A percentile compares a stretch with the other conserved stretches of the same genome.
Evolutionary conservation across 1,140 invertebrate species (phyloP).

Genomic region (Tribolium castaneum): DNA sequence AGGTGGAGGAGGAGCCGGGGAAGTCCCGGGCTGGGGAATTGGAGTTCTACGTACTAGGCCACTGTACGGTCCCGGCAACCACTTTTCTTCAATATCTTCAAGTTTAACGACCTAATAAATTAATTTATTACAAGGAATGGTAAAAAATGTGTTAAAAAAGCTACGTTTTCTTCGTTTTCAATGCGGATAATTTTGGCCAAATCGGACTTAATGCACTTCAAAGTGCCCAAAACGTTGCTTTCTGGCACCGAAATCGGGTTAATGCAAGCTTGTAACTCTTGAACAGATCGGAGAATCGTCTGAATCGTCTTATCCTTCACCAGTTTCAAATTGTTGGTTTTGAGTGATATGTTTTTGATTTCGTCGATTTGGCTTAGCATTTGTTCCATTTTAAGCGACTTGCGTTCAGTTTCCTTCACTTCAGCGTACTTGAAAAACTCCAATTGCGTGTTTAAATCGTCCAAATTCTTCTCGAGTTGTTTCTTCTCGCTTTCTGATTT

Average conservation of each 20-base stretch:
- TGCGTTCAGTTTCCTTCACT: slow-evolving; percentile 78
- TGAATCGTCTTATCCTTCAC: slow-evolving; percentile 45
- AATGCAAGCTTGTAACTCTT: slow-evolving; percentile 45
- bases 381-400: slow-evolving; percentile 51
- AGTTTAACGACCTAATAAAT: not conserved
- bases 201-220: slow-evolving; percentile 41
- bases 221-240: slow-evolving; percentile 27
- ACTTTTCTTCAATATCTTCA: slow-evolving; percentile 49
- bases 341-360: slow-evolving; percentile 37
- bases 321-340: slow-evolving; percentile 24
- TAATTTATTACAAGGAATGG: no score
- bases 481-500: slow-evolving; percentile 80
- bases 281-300: slow-evolving; percentile 38
- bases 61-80: slow-evolving; percentile 59
- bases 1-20: slow-evolving; percentile 50
- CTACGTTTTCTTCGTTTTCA: slow-evolving; percentile 4
- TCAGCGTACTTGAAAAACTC: slow-evolving; percentile 83
- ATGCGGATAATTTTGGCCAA: slow-evolving; percentile 22
- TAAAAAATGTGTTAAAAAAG: not conserved
- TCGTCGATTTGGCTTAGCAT: slow-evolving; percentile 47
- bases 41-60: slow-evolving; percentile 58
- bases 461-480: slow-evolving; percentile 74
- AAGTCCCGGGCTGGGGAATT: slow-evolving; percentile 55
- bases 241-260: slow-evolving; percentile 48
- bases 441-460: slow-evolving; percentile 74